Evolutionary conservation across 2,797 vertebrate species (phyloP).

Genomic region (Gymnothorax reevesii): DNA sequence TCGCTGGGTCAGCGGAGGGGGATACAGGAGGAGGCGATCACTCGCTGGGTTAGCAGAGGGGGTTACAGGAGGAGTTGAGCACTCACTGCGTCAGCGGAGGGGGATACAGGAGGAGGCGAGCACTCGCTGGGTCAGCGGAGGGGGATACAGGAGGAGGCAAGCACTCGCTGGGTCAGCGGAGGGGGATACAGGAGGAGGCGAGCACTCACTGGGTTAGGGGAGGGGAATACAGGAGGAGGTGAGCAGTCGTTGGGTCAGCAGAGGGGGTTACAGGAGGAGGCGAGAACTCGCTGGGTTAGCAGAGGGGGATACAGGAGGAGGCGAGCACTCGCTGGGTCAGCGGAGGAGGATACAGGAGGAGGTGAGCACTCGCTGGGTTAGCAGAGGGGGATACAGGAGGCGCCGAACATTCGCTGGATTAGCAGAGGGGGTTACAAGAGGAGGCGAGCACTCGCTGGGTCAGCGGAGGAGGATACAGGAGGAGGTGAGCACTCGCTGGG

Average conservation of each 20-base stretch:
- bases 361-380: no score
- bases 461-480: neutral
- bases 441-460: no score
- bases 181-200: conserved; percentile 7
- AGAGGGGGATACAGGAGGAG: neutral
- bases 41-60: neutral
- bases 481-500: neutral
- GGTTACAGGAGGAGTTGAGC: neutral
- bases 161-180: neutral
- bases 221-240: neutral
- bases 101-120: neutral
- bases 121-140: neutral
- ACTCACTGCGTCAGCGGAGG: neutral
- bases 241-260: neutral
- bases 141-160: neutral
- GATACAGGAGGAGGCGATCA: neutral
- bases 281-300: neutral
- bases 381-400: no score
- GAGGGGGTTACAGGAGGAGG: conserved; percentile 6
- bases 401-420: no score
- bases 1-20: neutral
- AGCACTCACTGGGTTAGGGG: neutral
- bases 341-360: no score
- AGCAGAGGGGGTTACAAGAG: no score
- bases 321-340: no score